Percentiles rank a stretch among this genome's conserved stretches.
phyloP scores from a whole-genome alignment of 2,888 invertebrate genomes.

The Agrotis clavis region DNA sequence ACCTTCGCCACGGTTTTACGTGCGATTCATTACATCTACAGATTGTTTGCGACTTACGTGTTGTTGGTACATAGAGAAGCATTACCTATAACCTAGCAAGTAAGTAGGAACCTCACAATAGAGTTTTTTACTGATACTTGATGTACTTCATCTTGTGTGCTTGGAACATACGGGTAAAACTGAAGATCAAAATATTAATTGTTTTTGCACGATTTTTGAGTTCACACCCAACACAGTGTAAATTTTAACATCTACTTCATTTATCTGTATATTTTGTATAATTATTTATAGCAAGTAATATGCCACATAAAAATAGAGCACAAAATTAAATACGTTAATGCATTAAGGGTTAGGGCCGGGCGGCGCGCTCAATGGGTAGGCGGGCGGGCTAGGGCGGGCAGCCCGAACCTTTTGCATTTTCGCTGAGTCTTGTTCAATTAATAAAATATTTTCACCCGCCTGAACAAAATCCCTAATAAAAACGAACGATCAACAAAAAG shows the following conservation, averaged over 20 bases:
- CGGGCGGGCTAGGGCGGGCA: constrained; percentile 61
- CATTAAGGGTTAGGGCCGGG: constrained; percentile 56
- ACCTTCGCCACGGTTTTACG: constrained; percentile 63
- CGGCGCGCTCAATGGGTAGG: constrained; percentile 43
- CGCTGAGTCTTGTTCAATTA: constrained; percentile 73
- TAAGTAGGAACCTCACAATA: background rate
- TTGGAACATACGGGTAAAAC: no score
- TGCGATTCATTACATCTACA: constrained; percentile 73
- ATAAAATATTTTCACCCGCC: constrained; percentile 67
- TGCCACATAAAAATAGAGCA: constrained; percentile 47
- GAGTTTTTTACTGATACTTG: background rate
- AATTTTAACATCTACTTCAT: no score
- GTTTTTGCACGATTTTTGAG: background rate
- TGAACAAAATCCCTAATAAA: constrained; percentile 53
- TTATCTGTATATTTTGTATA: no score
- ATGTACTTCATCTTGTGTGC: background rate
- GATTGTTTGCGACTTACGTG: constrained; percentile 68
- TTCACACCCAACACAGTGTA: no score
- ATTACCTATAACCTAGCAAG: background rate
- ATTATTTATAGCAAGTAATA: background rate
- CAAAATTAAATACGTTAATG: constrained; percentile 52
- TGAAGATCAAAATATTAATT: background rate
- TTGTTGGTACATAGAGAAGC: constrained; percentile 22
- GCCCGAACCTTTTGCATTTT: constrained; percentile 67
- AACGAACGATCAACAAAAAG: constrained; percentile 30